Evolutionary conservation across 1,140 invertebrate genomes (phyloP).

Genomic region (Venturia canescens): DNA sequence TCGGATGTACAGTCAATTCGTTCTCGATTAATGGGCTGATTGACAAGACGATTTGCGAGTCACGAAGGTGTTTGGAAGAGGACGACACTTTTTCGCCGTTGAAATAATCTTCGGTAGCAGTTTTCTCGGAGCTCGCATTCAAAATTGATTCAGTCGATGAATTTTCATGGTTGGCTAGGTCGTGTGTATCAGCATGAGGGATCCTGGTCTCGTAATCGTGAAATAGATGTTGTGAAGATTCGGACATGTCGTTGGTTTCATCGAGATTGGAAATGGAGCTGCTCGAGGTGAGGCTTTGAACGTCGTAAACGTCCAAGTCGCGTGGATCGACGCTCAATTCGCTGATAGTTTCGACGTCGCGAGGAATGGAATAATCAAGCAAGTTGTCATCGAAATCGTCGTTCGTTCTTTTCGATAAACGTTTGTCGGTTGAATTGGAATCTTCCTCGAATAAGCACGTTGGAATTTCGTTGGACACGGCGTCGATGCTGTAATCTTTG

Average conservation of each 20-base stretch:
- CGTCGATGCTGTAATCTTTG: conserved; percentile 54
- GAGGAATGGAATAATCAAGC: background rate
- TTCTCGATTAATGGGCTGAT: background rate
- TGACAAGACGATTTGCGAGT: background rate
- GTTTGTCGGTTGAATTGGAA: conserved; percentile 41
- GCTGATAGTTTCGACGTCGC: background rate
- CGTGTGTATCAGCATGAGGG: too few relatives aligned
- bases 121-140: background rate
- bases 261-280: background rate
- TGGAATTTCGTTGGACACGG: conserved; percentile 50
- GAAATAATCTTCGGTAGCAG: background rate
- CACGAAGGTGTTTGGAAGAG: conserved; percentile 4
- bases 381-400: background rate
- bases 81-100: conserved; percentile 11
- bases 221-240: background rate
- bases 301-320: conserved; percentile 45
- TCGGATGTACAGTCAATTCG: background rate
- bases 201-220: background rate
- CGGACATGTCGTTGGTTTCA: background rate
- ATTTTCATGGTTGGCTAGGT: background rate
- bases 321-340: conserved; percentile 22
- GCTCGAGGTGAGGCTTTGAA: conserved; percentile 19
- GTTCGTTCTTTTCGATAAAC: conserved; percentile 17
- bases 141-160: background rate
- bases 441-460: conserved; percentile 54